A percentile compares a stretch with the other conserved stretches of the same genome.
Evolutionary conservation across 2,888 invertebrate species (phyloP).

Genomic region (Calliopum simillimum): DNA sequence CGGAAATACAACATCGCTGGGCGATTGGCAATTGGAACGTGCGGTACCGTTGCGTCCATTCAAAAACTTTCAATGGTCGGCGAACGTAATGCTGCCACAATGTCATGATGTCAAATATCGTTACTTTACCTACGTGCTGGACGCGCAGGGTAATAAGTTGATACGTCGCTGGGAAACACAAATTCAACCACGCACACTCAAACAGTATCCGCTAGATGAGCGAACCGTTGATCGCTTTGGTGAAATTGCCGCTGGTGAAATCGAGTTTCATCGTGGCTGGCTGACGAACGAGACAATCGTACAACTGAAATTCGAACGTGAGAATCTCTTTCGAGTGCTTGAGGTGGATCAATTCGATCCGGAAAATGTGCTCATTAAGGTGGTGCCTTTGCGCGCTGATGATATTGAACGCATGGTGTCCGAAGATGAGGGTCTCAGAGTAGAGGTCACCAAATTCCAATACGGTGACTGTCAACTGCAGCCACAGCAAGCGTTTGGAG

Average conservation of each 20-base stretch:
- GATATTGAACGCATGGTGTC: slow-evolving; percentile 32
- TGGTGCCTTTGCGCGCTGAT: slow-evolving; percentile 52
- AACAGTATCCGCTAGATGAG: slow-evolving; percentile 28
- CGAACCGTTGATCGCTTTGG: slow-evolving; percentile 44
- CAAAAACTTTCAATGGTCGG: slow-evolving; percentile 71
- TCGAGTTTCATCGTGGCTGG: slow-evolving; percentile 75
- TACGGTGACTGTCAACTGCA: slow-evolving; percentile 57
- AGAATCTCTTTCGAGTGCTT: slow-evolving; percentile 75
- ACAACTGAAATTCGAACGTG: slow-evolving; percentile 81
- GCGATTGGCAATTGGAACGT: slow-evolving; percentile 77
- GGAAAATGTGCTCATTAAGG: slow-evolving; percentile 68
- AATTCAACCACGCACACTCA: slow-evolving; percentile 69
- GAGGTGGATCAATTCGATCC: slow-evolving; percentile 69
- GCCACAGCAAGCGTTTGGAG: slow-evolving; percentile 54
- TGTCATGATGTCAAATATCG: slow-evolving; percentile 69
- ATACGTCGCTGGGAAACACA: slow-evolving; percentile 64
- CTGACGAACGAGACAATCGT: slow-evolving; percentile 78
- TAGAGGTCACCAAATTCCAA: slow-evolving; percentile 59
- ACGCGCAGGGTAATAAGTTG: slow-evolving; percentile 58
- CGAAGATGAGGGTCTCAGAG: slow-evolving; percentile 47
- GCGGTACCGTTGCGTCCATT: slow-evolving; percentile 67
- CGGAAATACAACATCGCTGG: slow-evolving; percentile 77
- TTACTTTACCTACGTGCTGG: slow-evolving; percentile 60
- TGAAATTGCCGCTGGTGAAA: slow-evolving; percentile 24
- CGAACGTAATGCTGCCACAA: slow-evolving; percentile 71